phyloP scores from a whole-genome alignment of 2,113 vertebrate species.

The Ondatra zibethicus region DNA sequence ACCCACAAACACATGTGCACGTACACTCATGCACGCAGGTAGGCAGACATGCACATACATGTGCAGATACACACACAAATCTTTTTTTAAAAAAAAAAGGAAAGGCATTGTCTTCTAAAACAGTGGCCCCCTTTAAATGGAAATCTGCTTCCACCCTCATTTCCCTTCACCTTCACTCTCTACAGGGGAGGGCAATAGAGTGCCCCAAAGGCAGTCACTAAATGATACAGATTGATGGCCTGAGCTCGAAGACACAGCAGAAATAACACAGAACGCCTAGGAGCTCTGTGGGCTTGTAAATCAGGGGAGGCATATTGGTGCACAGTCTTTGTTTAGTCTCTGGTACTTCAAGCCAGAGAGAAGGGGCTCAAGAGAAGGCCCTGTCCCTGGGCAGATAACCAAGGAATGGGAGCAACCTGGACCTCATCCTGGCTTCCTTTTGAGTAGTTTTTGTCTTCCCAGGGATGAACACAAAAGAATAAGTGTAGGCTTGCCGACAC shows the following conservation, averaged over 20 bases:
- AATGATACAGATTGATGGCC: background rate
- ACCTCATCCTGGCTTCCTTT: background rate
- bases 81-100: background rate
- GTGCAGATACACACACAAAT: too few relatives aligned
- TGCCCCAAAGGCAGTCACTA: background rate
- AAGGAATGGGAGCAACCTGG: background rate
- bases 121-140: background rate
- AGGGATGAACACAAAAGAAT: background rate
- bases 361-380: background rate
- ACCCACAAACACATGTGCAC: background rate
- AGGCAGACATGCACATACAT: background rate
- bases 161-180: background rate
- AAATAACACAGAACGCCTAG: background rate
- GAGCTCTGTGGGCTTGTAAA: background rate
- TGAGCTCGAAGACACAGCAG: background rate
- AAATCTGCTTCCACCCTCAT: rapidly evolving
- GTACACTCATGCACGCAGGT: background rate
- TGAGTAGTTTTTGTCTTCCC: background rate
- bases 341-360: background rate
- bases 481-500: background rate
- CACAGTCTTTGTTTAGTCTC: background rate
- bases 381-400: background rate
- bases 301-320: background rate
- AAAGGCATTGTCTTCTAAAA: background rate
- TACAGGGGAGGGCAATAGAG: background rate